Percentiles rank a stretch among this genome's conserved stretches.
These are phyloP conservation scores for Anguilla japonica DNA, from an alignment of 2,113 vertebrate genomes.

Conservation along the genomic window DNA sequence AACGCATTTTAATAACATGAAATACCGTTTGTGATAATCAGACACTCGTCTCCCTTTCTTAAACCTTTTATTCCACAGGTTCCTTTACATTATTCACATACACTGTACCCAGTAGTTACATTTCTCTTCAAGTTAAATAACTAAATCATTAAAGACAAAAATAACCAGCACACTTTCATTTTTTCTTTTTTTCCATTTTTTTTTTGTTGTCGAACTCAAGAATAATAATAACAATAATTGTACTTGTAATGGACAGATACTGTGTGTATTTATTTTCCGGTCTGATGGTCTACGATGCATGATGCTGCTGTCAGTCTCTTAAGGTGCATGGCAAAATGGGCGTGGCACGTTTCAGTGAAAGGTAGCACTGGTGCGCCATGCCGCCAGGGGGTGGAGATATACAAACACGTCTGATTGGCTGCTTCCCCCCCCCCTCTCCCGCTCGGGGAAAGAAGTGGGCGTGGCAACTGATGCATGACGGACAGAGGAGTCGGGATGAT, in stretches of 20 bases:
- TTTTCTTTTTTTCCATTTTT: slow-evolving; percentile 17
- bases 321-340: slow-evolving; percentile 74
- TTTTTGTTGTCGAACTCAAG: slow-evolving; percentile 36
- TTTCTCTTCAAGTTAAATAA: slow-evolving; percentile 85
- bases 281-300: slow-evolving; percentile 59
- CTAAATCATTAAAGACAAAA: slow-evolving; percentile 73
- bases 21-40: neutral
- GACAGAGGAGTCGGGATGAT: slow-evolving; percentile 42
- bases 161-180: slow-evolving; percentile 45
- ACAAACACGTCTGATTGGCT: neutral
- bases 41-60: slow-evolving; percentile 49
- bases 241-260: slow-evolving; percentile 35
- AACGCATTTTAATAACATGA: too few relatives aligned
- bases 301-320: slow-evolving; percentile 66
- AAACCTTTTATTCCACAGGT: slow-evolving; percentile 55
- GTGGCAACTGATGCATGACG: slow-evolving; percentile 20
- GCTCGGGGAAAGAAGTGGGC: neutral
- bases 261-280: slow-evolving; percentile 30
- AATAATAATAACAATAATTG: slow-evolving; percentile 44
- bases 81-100: slow-evolving; percentile 99
- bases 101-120: slow-evolving; percentile 78
- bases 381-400: slow-evolving; percentile 4
- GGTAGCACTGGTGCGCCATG: slow-evolving; percentile 45
- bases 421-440: neutral
- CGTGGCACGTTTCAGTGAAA: slow-evolving; percentile 37